These are phyloP conservation scores for Rhabdophis nuchalis DNA, from an alignment of 2,797 vertebrate species.

Conservation along the genomic window DNA sequence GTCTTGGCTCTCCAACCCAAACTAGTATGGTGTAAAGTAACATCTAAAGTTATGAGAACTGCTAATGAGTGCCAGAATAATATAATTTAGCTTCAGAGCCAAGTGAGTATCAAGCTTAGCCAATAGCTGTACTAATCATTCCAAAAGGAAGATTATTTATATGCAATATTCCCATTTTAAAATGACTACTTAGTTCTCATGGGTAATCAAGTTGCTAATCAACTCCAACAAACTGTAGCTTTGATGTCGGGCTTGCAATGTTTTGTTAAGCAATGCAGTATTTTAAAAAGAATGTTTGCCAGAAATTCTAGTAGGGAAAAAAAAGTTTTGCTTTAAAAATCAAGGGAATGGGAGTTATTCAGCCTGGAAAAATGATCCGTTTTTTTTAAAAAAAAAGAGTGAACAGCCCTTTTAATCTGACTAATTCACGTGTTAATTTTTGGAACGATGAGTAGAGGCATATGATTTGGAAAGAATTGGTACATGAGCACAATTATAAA, in stretches of 20 bases:
- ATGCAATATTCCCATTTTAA: slow-evolving; percentile 16
- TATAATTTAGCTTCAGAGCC: neutral
- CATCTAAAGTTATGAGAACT: neutral
- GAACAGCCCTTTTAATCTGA: slow-evolving; percentile 56
- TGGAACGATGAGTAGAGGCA: slow-evolving; percentile 48
- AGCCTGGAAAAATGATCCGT: slow-evolving; percentile 28
- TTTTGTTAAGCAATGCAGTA: slow-evolving; percentile 28
- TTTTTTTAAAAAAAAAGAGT: slow-evolving; percentile 22
- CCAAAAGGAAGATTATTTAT: slow-evolving; percentile 1
- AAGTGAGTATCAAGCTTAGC: neutral
- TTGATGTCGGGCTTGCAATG: slow-evolving; percentile 44
- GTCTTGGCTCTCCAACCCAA: neutral
- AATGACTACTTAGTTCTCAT: slow-evolving; percentile 5
- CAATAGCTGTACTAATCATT: neutral
- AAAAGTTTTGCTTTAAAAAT: slow-evolving; percentile 35
- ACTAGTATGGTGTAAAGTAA: neutral
- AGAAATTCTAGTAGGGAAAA: slow-evolving; percentile 28
- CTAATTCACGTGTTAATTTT: slow-evolving; percentile 51
- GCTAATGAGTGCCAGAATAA: neutral
- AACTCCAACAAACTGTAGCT: slow-evolving; percentile 41
- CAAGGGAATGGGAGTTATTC: neutral
- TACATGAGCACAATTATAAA: slow-evolving; percentile 30
- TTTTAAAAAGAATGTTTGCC: slow-evolving; percentile 42
- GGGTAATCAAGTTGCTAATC: slow-evolving; percentile 36
- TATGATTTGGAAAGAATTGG: slow-evolving; percentile 35